Evolutionary conservation across 2,797 vertebrate species (phyloP).

Genomic region (Muscicapa comitata): DNA sequence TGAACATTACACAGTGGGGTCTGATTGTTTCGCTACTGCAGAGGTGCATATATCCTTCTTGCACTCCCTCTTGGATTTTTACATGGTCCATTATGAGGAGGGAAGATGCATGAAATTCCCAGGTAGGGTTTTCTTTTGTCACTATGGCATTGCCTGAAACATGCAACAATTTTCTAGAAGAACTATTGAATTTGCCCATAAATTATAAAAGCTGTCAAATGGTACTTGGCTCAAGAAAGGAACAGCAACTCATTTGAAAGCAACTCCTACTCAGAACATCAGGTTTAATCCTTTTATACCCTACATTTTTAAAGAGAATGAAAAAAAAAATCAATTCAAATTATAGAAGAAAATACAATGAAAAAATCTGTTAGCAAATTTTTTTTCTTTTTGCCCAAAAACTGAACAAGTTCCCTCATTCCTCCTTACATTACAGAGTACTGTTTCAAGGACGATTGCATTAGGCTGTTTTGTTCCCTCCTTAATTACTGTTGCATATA

Average conservation of each 20-base stretch:
- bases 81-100: fast-evolving
- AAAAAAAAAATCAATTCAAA: background rate
- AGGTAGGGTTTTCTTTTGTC: background rate
- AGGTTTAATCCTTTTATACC: background rate
- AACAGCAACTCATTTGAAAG: background rate
- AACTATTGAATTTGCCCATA: background rate
- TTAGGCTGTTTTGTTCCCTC: conserved; percentile 8
- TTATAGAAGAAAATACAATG: background rate
- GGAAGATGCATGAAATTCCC: background rate
- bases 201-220: background rate
- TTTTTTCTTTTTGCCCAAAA: background rate
- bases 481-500: conserved; percentile 58
- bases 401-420: background rate
- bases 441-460: conserved; percentile 9
- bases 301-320: background rate
- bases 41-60: background rate
- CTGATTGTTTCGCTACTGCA: background rate
- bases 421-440: background rate
- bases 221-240: background rate
- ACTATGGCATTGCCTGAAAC: background rate
- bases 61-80: background rate
- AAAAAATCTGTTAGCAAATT: background rate
- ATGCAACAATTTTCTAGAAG: background rate
- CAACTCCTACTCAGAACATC: background rate
- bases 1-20: background rate